Evolutionary conservation across 2,113 vertebrate genomes (phyloP).

Genomic region (Lota lota): DNA sequence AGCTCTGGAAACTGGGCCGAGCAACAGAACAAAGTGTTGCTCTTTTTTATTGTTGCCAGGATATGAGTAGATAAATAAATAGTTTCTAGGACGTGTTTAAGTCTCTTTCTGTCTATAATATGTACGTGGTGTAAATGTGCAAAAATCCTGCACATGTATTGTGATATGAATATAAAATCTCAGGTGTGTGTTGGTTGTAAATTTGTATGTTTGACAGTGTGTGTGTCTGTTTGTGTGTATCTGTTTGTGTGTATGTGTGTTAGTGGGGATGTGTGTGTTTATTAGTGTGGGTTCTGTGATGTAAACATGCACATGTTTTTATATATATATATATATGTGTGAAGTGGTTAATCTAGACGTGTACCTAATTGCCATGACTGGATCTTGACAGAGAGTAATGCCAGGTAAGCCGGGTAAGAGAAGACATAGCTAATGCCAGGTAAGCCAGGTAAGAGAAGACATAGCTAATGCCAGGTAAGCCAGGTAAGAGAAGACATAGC

Average conservation of each 20-base stretch:
- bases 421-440: constrained; percentile 38
- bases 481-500: too few species aligned
- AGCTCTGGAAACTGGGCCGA: neutral
- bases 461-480: neutral
- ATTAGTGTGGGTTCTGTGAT: neutral
- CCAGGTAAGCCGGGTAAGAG: too few species aligned
- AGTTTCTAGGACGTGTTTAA: neutral
- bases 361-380: neutral
- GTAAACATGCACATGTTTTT: neutral
- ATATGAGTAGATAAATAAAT: neutral
- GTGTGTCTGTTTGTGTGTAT: neutral
- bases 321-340: too few species aligned
- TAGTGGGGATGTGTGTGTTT: neutral
- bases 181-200: neutral
- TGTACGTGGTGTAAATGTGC: neutral
- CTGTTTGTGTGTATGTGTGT: neutral
- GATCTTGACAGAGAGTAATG: neutral
- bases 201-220: neutral
- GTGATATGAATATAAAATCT: too few species aligned
- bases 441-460: too few species aligned
- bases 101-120: neutral
- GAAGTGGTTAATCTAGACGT: too few species aligned
- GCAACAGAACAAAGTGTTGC: neutral
- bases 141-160: too few species aligned
- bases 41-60: neutral